These are phyloP conservation scores for Meloidogyne chitwoodi DNA, from an alignment of 1,140 invertebrate species.

Conservation along the genomic window DNA sequence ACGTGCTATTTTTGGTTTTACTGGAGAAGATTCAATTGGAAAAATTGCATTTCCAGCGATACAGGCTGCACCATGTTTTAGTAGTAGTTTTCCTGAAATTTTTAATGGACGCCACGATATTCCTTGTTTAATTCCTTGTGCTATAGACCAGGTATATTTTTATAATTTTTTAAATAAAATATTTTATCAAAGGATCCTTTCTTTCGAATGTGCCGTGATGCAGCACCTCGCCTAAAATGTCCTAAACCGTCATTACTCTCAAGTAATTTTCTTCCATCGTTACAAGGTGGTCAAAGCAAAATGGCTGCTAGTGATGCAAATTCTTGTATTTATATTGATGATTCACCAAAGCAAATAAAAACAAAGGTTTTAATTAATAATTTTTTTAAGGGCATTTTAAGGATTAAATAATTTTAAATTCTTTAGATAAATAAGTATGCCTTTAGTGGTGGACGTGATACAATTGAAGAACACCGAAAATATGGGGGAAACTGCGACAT, in stretches of 20 bases:
- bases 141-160: constrained; percentile 81
- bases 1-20: constrained; percentile 91
- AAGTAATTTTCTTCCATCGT: constrained; percentile 86
- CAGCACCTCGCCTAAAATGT: constrained; percentile 79
- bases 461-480: constrained; percentile 83
- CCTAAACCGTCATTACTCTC: constrained; percentile 90
- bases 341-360: constrained; percentile 92
- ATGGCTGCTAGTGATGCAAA: constrained; percentile 94
- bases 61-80: constrained; percentile 89
- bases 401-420: not conserved
- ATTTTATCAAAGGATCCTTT: constrained; percentile 76
- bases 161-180: not conserved
- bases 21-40: constrained; percentile 85
- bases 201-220: constrained; percentile 95
- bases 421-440: constrained; percentile 90
- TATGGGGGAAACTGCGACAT: constrained; percentile 88
- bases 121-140: constrained; percentile 91
- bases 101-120: constrained; percentile 76
- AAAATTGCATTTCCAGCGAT: constrained; percentile 94
- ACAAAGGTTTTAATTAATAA: constrained; percentile 74
- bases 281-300: constrained; percentile 86
- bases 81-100: constrained; percentile 88
- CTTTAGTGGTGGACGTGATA: constrained; percentile 89
- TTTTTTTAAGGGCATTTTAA: not conserved
- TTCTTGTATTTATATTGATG: constrained; percentile 87